Evolutionary conservation across 2,888 invertebrate genomes (phyloP).

Genomic region (Marasmarcha lunaedactyla): DNA sequence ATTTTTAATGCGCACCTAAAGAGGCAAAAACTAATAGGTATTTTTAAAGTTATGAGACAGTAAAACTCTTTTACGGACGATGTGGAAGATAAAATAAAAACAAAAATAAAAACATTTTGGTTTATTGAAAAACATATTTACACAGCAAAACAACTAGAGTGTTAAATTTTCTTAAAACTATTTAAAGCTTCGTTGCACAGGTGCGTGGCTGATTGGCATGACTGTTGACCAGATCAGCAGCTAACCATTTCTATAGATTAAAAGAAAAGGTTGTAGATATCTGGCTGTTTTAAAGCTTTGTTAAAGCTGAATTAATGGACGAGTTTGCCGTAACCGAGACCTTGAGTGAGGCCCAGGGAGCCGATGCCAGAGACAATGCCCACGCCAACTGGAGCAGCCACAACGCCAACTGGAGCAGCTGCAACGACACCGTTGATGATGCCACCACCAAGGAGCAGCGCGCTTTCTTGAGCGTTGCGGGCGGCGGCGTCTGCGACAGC

Average conservation of each 20-base stretch:
- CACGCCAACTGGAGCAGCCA: slow-evolving; percentile 19
- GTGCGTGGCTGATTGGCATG: too few species aligned
- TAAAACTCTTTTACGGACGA: too few species aligned
- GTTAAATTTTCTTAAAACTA: too few species aligned
- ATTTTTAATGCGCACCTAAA: too few species aligned
- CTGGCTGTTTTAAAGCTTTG: slow-evolving; percentile 23
- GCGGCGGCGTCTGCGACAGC: slow-evolving; percentile 46
- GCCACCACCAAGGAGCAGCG: slow-evolving; percentile 32
- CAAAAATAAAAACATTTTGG: too few species aligned
- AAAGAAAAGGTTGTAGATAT: slow-evolving; percentile 55
- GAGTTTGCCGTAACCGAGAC: slow-evolving; percentile 9
- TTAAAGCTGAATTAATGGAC: slow-evolving; percentile 5
- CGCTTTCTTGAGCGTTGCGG: slow-evolving; percentile 42
- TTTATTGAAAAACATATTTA: too few species aligned
- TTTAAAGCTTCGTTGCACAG: too few species aligned
- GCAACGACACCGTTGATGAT: slow-evolving; percentile 16
- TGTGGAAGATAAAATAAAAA: too few species aligned
- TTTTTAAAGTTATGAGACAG: too few species aligned
- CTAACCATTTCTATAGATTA: slow-evolving; percentile 46
- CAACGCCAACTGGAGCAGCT: slow-evolving; percentile 7
- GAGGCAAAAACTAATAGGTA: too few species aligned
- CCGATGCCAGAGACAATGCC: slow-evolving; percentile 16
- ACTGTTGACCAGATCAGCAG: slow-evolving; percentile 43
- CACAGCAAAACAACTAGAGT: too few species aligned
- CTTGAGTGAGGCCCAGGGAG: slow-evolving; percentile 8